These are phyloP conservation scores for Alauda arvensis DNA, from an alignment of 2,797 vertebrate species.

Conservation along the genomic window DNA sequence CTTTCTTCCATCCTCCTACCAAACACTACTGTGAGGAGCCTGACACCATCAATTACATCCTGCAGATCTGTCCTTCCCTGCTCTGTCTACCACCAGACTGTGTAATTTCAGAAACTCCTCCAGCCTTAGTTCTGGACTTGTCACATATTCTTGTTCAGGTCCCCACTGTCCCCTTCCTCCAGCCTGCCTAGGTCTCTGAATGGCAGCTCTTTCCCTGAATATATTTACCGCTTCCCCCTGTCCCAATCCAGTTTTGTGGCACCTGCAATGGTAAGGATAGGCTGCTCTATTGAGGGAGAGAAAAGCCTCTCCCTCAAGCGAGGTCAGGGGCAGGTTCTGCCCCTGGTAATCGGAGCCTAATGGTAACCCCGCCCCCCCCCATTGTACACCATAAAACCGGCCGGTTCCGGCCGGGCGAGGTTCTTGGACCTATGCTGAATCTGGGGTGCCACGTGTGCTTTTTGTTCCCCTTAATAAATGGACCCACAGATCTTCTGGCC, in stretches of 20 bases:
- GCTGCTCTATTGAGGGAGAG: neutral
- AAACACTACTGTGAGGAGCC: neutral
- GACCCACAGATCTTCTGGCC: no score
- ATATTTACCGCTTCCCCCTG: neutral
- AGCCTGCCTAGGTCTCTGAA: neutral
- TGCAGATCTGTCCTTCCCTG: neutral
- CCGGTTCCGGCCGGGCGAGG: no score
- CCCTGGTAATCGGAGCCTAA: no score
- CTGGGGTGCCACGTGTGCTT: no score
- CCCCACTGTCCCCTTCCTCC: neutral
- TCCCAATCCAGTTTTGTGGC: neutral
- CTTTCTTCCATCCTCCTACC: neutral
- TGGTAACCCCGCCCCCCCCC: no score
- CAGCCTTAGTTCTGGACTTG: neutral
- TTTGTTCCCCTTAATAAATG: no score
- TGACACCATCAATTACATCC: neutral
- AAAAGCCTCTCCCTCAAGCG: no score
- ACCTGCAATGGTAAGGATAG: neutral
- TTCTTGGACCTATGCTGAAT: no score
- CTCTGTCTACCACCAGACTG: neutral
- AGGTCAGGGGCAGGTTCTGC: no score
- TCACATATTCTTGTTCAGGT: neutral
- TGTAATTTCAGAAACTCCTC: neutral
- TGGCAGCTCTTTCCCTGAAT: neutral
- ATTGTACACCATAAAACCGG: no score